phyloP scores from a whole-genome alignment of 2,888 invertebrate genomes.

The Hedychridium roseum region DNA sequence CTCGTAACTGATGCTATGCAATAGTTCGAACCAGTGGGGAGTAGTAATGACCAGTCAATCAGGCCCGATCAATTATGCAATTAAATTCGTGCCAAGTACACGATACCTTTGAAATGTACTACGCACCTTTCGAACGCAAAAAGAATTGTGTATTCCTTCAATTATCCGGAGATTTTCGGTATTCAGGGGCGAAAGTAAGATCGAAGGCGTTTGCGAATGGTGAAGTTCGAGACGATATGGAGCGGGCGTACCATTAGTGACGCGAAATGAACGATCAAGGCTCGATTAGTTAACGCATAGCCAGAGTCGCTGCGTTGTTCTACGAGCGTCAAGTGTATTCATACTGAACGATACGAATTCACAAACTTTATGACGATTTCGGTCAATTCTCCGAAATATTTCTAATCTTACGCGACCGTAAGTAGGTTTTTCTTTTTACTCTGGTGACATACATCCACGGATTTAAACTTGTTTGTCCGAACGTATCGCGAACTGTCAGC shows the following conservation, averaged over 20 bases:
- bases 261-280: constrained; percentile 55
- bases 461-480: constrained; percentile 7
- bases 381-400: constrained; percentile 7
- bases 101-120: no score
- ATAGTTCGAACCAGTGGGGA: not conserved
- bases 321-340: constrained; percentile 10
- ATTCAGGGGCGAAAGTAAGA: no score
- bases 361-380: no score
- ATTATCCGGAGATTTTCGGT: no score
- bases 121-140: no score
- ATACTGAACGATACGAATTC: constrained; percentile 13
- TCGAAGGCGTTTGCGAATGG: constrained; percentile 9
- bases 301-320: not conserved
- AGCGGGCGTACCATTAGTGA: constrained; percentile 31
- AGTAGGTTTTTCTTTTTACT: constrained; percentile 8
- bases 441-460: constrained; percentile 20
- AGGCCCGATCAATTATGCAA: constrained; percentile 1
- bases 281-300: constrained; percentile 49
- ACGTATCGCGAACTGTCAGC: constrained; percentile 7
- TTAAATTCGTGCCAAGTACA: not conserved
- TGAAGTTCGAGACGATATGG: constrained; percentile 20
- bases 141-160: no score
- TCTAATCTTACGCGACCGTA: not conserved
- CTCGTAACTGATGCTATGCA: not conserved
- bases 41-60: not conserved